phyloP scores from a whole-genome alignment of 2,797 vertebrate genomes.

The Lophotriccus pileatus region DNA sequence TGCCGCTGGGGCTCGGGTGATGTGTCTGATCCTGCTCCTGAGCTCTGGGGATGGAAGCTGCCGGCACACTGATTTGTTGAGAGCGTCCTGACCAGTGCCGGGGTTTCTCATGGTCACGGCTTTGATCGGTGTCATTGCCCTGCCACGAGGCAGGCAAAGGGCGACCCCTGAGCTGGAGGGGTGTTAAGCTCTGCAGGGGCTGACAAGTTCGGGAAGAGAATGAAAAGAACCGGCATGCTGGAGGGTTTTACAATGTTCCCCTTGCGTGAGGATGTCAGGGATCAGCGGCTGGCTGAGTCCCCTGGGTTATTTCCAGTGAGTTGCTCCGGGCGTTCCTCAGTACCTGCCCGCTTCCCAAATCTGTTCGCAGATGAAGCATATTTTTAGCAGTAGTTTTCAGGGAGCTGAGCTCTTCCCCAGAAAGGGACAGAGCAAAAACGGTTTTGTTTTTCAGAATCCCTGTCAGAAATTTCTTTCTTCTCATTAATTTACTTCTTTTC shows the following conservation, averaged over 20 bases:
- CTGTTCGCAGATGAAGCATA: not conserved
- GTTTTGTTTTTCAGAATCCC: not conserved
- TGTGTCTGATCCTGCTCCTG: not conserved
- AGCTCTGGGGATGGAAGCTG: not conserved
- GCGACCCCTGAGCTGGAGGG: not conserved
- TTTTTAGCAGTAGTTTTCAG: slow-evolving; percentile 22
- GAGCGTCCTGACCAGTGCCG: accelerated
- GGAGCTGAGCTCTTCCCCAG: not conserved
- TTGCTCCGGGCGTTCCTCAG: not conserved
- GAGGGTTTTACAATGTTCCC: not conserved
- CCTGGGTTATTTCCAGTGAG: not conserved
- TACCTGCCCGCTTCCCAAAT: slow-evolving; percentile 25
- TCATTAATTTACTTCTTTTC: not conserved
- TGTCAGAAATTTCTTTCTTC: not conserved
- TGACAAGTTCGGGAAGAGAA: not conserved
- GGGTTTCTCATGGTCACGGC: not conserved
- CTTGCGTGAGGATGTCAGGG: not conserved
- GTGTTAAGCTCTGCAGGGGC: not conserved
- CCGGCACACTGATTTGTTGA: not conserved
- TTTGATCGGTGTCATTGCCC: not conserved
- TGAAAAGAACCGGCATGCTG: not conserved
- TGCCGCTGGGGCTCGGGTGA: accelerated
- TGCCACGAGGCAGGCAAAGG: not conserved
- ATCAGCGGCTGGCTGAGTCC: not conserved
- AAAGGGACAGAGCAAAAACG: not conserved